These are phyloP conservation scores for Microtus oregoni DNA, from an alignment of 2,113 vertebrate species.

Conservation along the genomic window DNA sequence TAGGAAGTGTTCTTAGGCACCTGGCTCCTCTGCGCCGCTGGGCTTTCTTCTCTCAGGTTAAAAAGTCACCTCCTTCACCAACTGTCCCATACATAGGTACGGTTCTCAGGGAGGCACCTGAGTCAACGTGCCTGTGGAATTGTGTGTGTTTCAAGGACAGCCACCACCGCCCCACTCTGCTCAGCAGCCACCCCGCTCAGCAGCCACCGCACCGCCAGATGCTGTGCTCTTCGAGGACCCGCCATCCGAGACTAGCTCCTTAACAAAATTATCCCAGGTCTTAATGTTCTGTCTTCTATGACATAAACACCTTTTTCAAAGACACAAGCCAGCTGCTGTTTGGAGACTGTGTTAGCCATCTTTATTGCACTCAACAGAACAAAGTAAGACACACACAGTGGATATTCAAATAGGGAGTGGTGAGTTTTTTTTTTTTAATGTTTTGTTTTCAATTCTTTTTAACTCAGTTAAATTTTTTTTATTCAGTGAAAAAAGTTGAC, in stretches of 20 bases:
- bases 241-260: not conserved
- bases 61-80: not conserved
- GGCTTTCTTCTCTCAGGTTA: not conserved
- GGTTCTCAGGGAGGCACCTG: not conserved
- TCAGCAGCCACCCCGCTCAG: not conserved
- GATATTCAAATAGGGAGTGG: constrained; percentile 27
- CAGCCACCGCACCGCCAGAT: not conserved
- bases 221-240: not conserved
- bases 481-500: constrained; percentile 83
- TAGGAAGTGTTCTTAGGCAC: not conserved
- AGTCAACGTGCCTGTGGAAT: fast-evolving
- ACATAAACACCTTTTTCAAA: not conserved
- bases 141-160: constrained; percentile 28
- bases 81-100: not conserved
- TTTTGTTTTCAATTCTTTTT: constrained; percentile 77
- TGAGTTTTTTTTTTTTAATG: too few species aligned
- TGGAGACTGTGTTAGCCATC: not conserved
- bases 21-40: fast-evolving
- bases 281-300: not conserved
- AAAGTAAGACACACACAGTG: not conserved
- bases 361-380: constrained; percentile 65
- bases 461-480: constrained; percentile 83
- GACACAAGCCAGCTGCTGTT: not conserved
- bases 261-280: constrained; percentile 25
- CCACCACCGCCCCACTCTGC: fast-evolving